Conservation (phyloP, 1,140 invertebrate species). For the Adoxophyes honmai region DNA sequence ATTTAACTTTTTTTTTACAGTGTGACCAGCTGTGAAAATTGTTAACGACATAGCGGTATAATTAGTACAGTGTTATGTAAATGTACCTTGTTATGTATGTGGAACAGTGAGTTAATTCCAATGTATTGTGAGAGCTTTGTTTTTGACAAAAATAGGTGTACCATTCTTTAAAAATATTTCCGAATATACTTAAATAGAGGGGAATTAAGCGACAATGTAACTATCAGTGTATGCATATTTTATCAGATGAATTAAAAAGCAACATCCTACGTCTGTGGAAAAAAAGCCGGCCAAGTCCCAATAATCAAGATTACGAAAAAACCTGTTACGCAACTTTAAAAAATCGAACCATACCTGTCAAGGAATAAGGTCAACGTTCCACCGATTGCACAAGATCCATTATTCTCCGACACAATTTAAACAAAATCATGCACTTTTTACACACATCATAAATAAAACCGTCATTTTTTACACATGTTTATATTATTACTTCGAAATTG, state of each 20-base stretch:
- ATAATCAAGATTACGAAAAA: not conserved
- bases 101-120: no score
- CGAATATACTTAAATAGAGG: no score
- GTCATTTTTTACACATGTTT: constrained; percentile 1
- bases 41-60: no score
- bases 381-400: not conserved
- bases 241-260: not conserved
- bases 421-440: constrained; percentile 6
- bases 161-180: no score
- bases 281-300: not conserved
- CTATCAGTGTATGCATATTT: no score
- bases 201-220: no score
- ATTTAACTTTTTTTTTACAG: no score
- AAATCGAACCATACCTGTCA: constrained; percentile 13
- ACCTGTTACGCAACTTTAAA: constrained; percentile 11
- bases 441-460: not conserved
- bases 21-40: no score
- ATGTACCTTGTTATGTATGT: no score
- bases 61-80: no score
- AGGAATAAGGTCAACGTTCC: constrained; percentile 10
- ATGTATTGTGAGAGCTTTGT: no score
- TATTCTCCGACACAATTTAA: constrained; percentile 1
- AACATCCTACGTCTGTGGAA: not conserved
- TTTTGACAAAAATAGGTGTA: no score
- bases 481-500: not conserved